Evolutionary conservation across 1,140 invertebrate species (phyloP), one percentile per base, ranked within the genome.

Genomic region (Orius laevigatus): DNA sequence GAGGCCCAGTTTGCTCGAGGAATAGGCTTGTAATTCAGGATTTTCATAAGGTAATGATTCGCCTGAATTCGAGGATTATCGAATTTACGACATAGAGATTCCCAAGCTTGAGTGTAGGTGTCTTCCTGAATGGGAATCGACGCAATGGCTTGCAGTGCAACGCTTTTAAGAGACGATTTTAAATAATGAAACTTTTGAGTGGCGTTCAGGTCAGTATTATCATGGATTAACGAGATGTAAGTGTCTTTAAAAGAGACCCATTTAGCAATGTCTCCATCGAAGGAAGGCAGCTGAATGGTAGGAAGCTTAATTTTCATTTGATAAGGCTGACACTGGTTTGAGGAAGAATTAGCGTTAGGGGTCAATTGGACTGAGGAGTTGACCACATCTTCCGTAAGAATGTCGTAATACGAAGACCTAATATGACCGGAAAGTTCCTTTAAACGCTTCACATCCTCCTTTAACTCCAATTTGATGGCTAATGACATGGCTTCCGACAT

Each of bases 121-220:
- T n/a, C 36, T 38, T 38, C 36, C 11, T 38, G n/a, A 38, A 38
- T 38, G 36, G n/a, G n/a, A 38, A 63, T 51, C 3, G 51, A 52
- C 49, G 57, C 46, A 12, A 64, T 55, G 2, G 60, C 53, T 16
- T 57, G 40, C 1, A 41, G 34, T 1, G 60, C 58, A 35, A 53
- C 50, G 6, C 54, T 55, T 35, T 56, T 49, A 16, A 63, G 46
- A 48, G 56, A 55, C 5, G 60, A 51, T 11, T 55, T 40, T 40
- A 62, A 47, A 50, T 63, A 60, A 41, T 58, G 52, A 35, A 56
- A 62, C 35, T 62, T 62, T 54, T 62, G 56, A 47, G 60, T 49
- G 10, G 52, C 32, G n/a, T 19, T 18, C 8, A 60, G 48, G 14
- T 45, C 15, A 2, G 49, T 10, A 52, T 63, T 60, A n/a, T 56